Evolutionary conservation across 2,797 vertebrate species (phyloP).

Genomic region (Aselliscus stoliczkanus): DNA sequence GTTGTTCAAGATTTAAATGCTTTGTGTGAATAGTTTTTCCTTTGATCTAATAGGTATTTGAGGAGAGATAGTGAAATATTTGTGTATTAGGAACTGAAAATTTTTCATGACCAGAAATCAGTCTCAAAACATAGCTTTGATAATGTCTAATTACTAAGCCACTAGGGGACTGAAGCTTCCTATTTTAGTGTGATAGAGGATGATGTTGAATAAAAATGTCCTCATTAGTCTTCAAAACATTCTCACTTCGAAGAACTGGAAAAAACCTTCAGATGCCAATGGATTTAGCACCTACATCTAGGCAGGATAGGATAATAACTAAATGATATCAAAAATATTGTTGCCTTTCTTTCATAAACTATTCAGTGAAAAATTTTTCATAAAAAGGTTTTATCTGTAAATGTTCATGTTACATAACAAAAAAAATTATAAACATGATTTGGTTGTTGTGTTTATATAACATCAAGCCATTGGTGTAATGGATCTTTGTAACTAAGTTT

Average conservation of each 20-base stretch:
- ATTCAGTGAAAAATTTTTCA: background rate
- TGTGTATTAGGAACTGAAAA: conserved; percentile 27
- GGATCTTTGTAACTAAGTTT: background rate
- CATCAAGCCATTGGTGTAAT: background rate
- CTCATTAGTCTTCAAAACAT: conserved; percentile 42
- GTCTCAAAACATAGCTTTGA: conserved; percentile 47
- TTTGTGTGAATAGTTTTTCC: background rate
- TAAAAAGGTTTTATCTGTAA: background rate
- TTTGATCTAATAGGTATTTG: conserved; percentile 24
- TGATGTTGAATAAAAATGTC: conserved; percentile 42
- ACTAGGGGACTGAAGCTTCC: conserved; percentile 22
- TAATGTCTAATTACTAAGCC: conserved; percentile 65
- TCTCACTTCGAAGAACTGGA: background rate
- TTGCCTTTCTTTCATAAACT: conserved; percentile 2
- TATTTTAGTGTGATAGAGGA: conserved; percentile 48
- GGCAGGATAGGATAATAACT: background rate
- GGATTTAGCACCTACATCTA: background rate
- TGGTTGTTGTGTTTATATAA: background rate
- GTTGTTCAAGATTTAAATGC: background rate
- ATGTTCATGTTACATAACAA: background rate
- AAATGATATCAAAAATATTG: background rate
- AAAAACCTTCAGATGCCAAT: background rate
- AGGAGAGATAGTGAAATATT: background rate
- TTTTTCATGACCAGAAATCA: conserved; percentile 52
- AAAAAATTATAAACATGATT: background rate